Conservation (phyloP, 92 coral and sea anemone genomes). For the Virgularia gustaviana region DNA sequence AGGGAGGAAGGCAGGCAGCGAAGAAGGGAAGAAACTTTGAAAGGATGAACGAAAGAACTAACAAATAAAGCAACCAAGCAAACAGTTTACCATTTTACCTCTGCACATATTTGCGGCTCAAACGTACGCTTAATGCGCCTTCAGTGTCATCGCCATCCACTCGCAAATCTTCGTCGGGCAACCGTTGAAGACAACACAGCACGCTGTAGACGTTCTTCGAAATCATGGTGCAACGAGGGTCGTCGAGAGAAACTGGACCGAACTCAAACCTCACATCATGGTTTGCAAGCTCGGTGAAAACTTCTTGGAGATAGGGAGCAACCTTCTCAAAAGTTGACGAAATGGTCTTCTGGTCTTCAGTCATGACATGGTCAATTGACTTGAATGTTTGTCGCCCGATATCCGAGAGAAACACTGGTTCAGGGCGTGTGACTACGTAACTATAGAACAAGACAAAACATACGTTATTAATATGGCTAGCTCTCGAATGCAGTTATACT, state of each 20-base stretch:
- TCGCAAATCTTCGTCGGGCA: slow-evolving; percentile 14
- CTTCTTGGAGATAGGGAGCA: slow-evolving; percentile 11
- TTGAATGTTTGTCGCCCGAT: not conserved
- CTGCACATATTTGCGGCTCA: slow-evolving; percentile 13
- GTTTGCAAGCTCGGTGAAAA: slow-evolving; percentile 18
- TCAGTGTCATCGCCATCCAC: slow-evolving; percentile 2
- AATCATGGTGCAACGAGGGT: not conserved
- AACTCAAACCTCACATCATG: slow-evolving; percentile 31
- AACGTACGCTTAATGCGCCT: slow-evolving; percentile 9
- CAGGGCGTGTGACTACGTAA: slow-evolving; percentile 6
- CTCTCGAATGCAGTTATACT: not conserved
- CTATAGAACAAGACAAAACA: slow-evolving; percentile 1
- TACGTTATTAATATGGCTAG: too few species aligned
- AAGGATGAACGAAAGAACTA: too few species aligned
- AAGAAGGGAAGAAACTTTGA: too few species aligned
- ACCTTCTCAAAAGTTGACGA: not conserved
- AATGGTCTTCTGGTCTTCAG: slow-evolving; percentile 7
- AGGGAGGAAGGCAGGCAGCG: too few species aligned
- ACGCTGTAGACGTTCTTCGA: slow-evolving; percentile 12
- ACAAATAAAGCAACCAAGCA: not conserved
- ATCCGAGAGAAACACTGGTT: not conserved
- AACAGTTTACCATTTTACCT: not conserved
- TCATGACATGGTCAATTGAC: not conserved
- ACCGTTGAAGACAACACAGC: slow-evolving; percentile 21
- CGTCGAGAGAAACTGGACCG: not conserved